A percentile compares a stretch with the other conserved stretches of the same genome.
These are phyloP conservation scores for Acrocyrtus sp. DNA, from an alignment of 2,888 invertebrate species.

Conservation along the genomic window DNA sequence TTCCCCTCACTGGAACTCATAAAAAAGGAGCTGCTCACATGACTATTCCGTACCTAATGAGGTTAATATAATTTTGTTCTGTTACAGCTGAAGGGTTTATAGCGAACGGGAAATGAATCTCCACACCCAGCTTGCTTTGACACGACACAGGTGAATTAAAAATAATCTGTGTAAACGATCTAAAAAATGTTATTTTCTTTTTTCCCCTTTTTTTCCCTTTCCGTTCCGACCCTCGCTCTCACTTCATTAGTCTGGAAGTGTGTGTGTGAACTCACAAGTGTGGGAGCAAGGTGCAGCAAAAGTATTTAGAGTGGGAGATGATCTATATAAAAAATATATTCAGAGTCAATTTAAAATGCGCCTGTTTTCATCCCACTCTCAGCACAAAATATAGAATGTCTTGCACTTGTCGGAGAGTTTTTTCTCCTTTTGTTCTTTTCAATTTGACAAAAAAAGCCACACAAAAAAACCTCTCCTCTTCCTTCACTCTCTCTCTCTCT, in stretches of 20 bases:
- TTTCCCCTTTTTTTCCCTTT: slow-evolving; percentile 22
- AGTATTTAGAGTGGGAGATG: too few relatives aligned
- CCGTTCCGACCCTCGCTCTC: slow-evolving; percentile 24
- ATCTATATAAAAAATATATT: too few relatives aligned
- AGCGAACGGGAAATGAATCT: slow-evolving; percentile 37
- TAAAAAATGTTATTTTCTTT: slow-evolving; percentile 31
- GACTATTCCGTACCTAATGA: slow-evolving; percentile 44
- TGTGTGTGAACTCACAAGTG: too few relatives aligned
- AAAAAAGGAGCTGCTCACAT: slow-evolving; percentile 44
- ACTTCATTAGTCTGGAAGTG: slow-evolving; percentile 37
- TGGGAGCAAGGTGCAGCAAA: too few relatives aligned
- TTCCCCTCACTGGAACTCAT: too few relatives aligned
- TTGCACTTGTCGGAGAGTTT: slow-evolving; percentile 46
- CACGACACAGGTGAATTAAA: slow-evolving; percentile 54
- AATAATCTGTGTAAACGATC: slow-evolving; percentile 47
- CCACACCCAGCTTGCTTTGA: slow-evolving; percentile 49
- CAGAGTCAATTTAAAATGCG: too few relatives aligned
- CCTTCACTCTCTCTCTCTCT: slow-evolving; percentile 45
- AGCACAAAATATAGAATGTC: slow-evolving; percentile 21
- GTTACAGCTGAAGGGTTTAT: too few relatives aligned
- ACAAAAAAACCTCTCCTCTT: slow-evolving; percentile 23
- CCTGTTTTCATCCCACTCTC: not conserved
- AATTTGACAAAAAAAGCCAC: slow-evolving; percentile 6
- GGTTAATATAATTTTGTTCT: too few relatives aligned
- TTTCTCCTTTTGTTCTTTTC: slow-evolving; percentile 8